A percentile compares a stretch with the other conserved stretches of the same genome.
These are phyloP conservation scores for Pan paniscus DNA, from an alignment of 2,113 vertebrate genomes.

Conservation along the genomic window DNA sequence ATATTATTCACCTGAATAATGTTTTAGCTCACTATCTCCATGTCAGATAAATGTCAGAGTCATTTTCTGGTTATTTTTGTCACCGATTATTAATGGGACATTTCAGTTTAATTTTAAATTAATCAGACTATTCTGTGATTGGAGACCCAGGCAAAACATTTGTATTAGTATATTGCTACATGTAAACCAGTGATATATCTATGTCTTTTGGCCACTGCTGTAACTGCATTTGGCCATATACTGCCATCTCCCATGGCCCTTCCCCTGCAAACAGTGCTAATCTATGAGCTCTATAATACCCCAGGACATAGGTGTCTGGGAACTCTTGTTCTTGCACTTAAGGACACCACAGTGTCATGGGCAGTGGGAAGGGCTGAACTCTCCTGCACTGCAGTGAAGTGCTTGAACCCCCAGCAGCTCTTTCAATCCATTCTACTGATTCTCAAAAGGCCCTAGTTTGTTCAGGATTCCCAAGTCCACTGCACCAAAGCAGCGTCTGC, in stretches of 20 bases:
- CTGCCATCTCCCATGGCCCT: background rate
- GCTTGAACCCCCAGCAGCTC: background rate
- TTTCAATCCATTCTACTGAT: background rate
- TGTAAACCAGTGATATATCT: background rate
- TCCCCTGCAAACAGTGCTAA: background rate
- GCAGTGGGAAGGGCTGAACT: background rate
- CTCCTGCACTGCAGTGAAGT: background rate
- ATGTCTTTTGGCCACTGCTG: background rate
- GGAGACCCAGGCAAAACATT: slow-evolving; percentile 1
- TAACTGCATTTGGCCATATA: background rate
- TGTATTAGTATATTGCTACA: background rate
- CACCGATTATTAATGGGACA: background rate
- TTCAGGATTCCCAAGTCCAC: background rate
- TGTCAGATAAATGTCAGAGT: slow-evolving; percentile 23
- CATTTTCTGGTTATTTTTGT: background rate
- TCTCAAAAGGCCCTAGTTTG: background rate
- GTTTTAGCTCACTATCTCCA: background rate
- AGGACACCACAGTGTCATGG: accelerated
- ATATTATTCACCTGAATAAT: slow-evolving; percentile 1
- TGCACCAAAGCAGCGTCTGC: background rate
- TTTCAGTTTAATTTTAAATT: slow-evolving; percentile 8
- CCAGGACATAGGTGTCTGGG: background rate
- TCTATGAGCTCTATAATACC: background rate
- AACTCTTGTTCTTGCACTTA: background rate
- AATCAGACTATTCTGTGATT: background rate